Evolutionary conservation across 2,113 vertebrate species (phyloP).

Genomic region (Leucoraja erinaceus): DNA sequence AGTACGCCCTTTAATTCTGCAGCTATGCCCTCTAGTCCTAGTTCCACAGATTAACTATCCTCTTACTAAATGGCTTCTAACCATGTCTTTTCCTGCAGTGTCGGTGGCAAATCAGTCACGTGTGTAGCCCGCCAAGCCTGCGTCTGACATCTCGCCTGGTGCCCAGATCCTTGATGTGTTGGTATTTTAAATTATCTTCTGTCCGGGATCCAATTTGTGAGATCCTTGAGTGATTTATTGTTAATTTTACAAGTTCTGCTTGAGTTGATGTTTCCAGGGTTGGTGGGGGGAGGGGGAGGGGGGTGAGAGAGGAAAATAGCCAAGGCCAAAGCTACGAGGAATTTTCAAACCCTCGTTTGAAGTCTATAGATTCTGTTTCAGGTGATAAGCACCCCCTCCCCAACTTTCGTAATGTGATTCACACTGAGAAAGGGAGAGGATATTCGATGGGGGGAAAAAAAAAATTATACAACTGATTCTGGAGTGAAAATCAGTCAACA

Average conservation of each 20-base stretch:
- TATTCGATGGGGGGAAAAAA: background rate
- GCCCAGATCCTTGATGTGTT: constrained; percentile 24
- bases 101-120: constrained; percentile 29
- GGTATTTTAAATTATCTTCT: constrained; percentile 37
- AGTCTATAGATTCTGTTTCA: constrained; percentile 26
- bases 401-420: background rate
- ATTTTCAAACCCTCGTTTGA: constrained; percentile 7
- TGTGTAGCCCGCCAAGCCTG: background rate
- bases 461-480: too few species aligned
- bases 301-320: too few species aligned
- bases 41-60: too few species aligned
- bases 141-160: background rate
- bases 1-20: too few species aligned
- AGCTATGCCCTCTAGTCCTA: too few species aligned
- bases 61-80: too few species aligned
- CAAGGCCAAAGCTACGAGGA: constrained; percentile 22
- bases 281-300: too few species aligned
- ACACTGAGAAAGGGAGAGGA: background rate
- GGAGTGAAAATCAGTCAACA: background rate
- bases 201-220: constrained; percentile 36
- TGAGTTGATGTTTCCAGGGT: constrained; percentile 27
- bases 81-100: background rate
- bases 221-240: constrained; percentile 37
- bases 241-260: constrained; percentile 39
- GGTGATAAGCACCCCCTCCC: too few species aligned